Conservation (phyloP, 2,888 invertebrate species). For the Netelia melanura region DNA sequence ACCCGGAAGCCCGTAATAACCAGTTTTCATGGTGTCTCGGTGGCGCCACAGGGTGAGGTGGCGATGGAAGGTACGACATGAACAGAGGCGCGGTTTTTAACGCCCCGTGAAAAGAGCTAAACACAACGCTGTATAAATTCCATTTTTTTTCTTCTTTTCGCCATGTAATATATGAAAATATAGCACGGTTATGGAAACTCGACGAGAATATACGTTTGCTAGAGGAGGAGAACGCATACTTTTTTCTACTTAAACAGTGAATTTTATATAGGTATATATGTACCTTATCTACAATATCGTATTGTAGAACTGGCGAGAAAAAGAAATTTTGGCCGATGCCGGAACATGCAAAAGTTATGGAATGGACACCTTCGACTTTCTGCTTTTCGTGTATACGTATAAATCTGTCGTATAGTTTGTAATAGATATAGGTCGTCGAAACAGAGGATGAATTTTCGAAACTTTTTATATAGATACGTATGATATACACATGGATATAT, state of each 20-base stretch:
- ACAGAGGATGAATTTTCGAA: conserved; percentile 33
- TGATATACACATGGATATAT: background rate
- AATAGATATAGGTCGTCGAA: conserved; percentile 12
- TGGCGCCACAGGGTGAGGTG: conserved; percentile 15
- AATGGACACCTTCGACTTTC: conserved; percentile 24
- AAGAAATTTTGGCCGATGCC: conserved; percentile 13
- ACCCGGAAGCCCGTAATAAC: conserved; percentile 47
- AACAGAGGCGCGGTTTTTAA: conserved; percentile 32
- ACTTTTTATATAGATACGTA: conserved; percentile 46
- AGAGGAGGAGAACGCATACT: too few relatives aligned
- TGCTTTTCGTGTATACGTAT: background rate
- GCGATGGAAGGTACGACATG: background rate
- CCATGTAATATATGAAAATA: background rate
- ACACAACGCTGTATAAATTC: background rate
- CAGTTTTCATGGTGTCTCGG: conserved; percentile 41
- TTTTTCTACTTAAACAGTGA: too few relatives aligned
- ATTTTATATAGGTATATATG: too few relatives aligned
- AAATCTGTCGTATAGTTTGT: background rate
- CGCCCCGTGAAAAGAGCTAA: background rate
- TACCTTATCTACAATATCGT: too few relatives aligned
- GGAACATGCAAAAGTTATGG: conserved; percentile 2
- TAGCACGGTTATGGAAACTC: background rate
- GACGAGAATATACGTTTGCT: too few relatives aligned
- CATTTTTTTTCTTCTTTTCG: background rate
- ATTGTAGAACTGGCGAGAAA: too few relatives aligned